Evolutionary conservation across 2,888 invertebrate species (phyloP).

Genomic region (Frankliniella fusca): DNA sequence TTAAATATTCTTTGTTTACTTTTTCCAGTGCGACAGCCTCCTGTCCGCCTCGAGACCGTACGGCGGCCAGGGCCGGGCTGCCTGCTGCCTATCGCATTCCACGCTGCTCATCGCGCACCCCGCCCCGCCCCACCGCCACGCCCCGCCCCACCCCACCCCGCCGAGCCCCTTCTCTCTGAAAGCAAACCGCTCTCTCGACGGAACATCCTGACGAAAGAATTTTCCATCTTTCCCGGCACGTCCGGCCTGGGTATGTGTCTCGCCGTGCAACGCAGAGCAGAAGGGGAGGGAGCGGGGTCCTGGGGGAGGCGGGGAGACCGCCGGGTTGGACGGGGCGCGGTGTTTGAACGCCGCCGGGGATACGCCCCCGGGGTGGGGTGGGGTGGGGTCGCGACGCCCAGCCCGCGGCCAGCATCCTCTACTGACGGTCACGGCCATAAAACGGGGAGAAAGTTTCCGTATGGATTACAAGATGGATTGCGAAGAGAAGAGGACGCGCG

Average conservation of each 20-base stretch:
- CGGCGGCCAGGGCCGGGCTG: no score
- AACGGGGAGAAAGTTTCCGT: not conserved
- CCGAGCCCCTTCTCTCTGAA: not conserved
- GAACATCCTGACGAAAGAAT: no score
- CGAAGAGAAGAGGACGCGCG: not conserved
- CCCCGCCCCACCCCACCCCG: not conserved
- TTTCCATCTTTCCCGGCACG: no score
- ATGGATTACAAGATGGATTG: constrained; percentile 26
- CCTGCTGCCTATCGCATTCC: no score
- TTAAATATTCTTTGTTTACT: no score
- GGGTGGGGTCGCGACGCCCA: not conserved
- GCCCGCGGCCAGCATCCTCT: not conserved
- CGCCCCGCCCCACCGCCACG: not conserved
- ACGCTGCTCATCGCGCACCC: not conserved
- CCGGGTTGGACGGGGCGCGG: not conserved
- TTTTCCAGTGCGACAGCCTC: no score
- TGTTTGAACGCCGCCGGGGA: not conserved
- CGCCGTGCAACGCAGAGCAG: not conserved
- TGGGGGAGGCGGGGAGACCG: not conserved
- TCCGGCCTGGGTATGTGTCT: not conserved
- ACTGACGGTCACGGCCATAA: not conserved
- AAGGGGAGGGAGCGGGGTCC: not conserved
- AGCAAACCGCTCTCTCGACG: no score
- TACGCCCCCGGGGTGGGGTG: not conserved
- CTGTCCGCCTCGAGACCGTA: no score